Evolutionary conservation across 2,888 invertebrate genomes (phyloP), one percentile per base, ranked within the genome.

Genomic region (Oxyteleia sp.): DNA sequence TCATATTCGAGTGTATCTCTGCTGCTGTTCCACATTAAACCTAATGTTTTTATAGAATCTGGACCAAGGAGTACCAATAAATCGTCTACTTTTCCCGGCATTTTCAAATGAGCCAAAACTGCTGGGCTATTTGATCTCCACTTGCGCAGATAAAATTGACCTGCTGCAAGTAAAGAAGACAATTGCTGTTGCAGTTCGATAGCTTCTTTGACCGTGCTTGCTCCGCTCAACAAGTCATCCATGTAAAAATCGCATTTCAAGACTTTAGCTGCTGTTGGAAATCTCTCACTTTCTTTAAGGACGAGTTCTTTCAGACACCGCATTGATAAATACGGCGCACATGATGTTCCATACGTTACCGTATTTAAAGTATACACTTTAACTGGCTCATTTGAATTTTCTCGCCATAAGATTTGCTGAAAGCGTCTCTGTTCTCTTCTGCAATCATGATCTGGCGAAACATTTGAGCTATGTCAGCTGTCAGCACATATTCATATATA

Each of bases 161-260:
- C 74, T 15, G 29, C 15, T 5, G 13, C 53, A 7, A 53, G 10
- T 7, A 53, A 29, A 1, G 7, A 8, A 8, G 8, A 32, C 10
- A 53, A 32, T 53, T 53, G 29, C 8, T 29, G 7, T 53, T 53
- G 53, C 8, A 53, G 7, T 7, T 29, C 13, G 15, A n/a, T 49
- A 3, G 49, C n/a, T n/a, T 49, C 49, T 3, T 23, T n/a, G 13
- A 53, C 13, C 15, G 49, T 49, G 26, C 2, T n/a, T 18, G 47
- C 47, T 20, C 47, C 47, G 20, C 18, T 47, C 11, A 47, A 11
- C 11, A 51, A 4, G 68, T 91, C 90, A 55, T 91, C 89, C n/a
- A 91, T 86, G 26, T 90, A 91, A 15, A 87, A 84, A 26, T 89
- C 85, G 2, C 66, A 35, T 2, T 16, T 15, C 13, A 87, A 7